Evolutionary conservation across 2,797 vertebrate genomes (phyloP).

Genomic region (Macrochelys suwanniensis): DNA sequence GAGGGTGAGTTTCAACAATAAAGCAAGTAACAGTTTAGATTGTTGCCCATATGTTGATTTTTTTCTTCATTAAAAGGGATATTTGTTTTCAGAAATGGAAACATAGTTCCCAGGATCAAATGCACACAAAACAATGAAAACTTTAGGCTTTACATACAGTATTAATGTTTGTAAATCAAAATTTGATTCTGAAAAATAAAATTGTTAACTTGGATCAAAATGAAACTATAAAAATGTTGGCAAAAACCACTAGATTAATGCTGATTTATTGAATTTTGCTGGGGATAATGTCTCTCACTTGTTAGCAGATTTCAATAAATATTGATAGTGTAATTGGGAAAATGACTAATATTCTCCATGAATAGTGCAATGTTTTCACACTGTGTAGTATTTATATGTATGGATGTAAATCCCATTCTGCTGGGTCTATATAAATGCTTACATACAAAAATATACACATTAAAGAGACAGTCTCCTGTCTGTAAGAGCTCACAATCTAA

Average conservation of each 20-base stretch:
- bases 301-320: neutral
- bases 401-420: neutral
- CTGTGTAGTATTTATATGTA: neutral
- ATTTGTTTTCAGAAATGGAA: neutral
- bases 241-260: neutral
- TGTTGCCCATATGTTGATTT: accelerated
- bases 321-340: neutral
- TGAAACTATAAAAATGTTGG: neutral
- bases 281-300: neutral
- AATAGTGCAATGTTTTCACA: neutral
- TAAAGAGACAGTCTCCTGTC: neutral
- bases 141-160: neutral
- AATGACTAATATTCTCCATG: neutral
- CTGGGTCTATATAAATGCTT: neutral
- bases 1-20: neutral
- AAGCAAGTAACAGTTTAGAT: neutral
- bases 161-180: neutral
- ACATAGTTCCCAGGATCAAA: neutral
- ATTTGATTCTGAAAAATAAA: neutral
- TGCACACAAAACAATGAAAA: neutral
- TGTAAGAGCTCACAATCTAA: neutral
- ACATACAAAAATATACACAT: neutral
- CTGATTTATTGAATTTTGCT: neutral
- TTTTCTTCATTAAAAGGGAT: neutral
- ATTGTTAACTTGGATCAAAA: neutral